A percentile compares a stretch with the other conserved stretches of the same genome.
These are phyloP conservation scores for Parasteatoda lunata DNA, from an alignment of 2,888 invertebrate genomes.

Conservation along the genomic window DNA sequence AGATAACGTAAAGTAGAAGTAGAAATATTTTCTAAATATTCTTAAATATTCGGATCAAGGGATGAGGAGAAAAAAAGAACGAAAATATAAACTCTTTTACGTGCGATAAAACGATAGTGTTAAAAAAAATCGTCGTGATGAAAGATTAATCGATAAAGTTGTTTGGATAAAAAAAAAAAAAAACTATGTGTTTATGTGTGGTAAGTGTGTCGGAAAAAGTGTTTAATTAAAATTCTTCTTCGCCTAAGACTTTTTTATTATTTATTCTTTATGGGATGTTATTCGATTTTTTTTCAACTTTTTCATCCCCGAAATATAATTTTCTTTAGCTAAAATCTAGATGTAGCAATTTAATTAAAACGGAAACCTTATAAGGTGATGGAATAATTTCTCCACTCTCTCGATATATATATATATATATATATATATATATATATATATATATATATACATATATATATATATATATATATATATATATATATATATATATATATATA, in stretches of 20 bases:
- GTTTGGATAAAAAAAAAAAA: constrained; percentile 55
- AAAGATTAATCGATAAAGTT: constrained; percentile 46
- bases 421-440: too few relatives aligned
- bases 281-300: too few relatives aligned
- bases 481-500: too few relatives aligned
- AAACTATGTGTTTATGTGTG: constrained; percentile 57
- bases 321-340: too few relatives aligned
- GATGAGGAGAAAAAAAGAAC: background rate
- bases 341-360: too few relatives aligned
- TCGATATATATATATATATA: too few relatives aligned
- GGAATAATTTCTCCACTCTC: too few relatives aligned
- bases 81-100: background rate
- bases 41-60: background rate
- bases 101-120: constrained; percentile 28
- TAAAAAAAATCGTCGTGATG: constrained; percentile 34
- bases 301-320: too few relatives aligned
- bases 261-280: background rate
- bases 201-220: constrained; percentile 57
- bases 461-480: too few relatives aligned
- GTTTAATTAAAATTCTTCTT: constrained; percentile 61
- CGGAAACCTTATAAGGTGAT: too few relatives aligned
- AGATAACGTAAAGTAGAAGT: constrained; percentile 12
- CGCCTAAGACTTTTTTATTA: background rate
- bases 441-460: too few relatives aligned
- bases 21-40: background rate